Conservation (phyloP, 2,888 invertebrate genomes). For the Axea sp. region DNA sequence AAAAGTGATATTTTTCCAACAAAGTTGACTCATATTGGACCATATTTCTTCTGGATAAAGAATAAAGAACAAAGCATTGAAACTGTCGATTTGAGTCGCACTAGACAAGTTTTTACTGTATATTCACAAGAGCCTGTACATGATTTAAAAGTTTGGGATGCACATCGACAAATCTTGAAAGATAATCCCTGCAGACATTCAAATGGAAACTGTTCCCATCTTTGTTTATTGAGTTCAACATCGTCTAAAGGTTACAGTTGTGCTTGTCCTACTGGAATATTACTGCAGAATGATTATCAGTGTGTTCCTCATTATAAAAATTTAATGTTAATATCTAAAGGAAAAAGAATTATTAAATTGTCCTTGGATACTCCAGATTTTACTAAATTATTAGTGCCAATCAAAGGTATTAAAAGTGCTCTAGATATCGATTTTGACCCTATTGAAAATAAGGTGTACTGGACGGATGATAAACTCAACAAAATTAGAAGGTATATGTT, state of each 20-base stretch:
- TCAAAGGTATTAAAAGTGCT: constrained; percentile 90
- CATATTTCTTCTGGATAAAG: constrained; percentile 93
- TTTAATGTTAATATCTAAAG: constrained; percentile 88
- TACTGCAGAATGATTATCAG: constrained; percentile 80
- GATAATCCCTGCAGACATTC: constrained; percentile 86
- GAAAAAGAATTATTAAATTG: constrained; percentile 89
- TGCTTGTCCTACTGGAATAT: constrained; percentile 91
- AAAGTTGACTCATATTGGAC: constrained; percentile 82
- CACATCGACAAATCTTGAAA: constrained; percentile 83
- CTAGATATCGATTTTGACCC: constrained; percentile 94
- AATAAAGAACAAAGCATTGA: constrained; percentile 90
- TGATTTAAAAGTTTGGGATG: constrained; percentile 91
- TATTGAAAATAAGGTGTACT: constrained; percentile 89
- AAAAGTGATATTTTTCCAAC: constrained; percentile 87
- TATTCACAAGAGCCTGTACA: constrained; percentile 86
- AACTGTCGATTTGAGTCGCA: constrained; percentile 75
- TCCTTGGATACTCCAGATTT: constrained; percentile 93
- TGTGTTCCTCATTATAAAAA: constrained; percentile 90
- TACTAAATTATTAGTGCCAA: constrained; percentile 85
- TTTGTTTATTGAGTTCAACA: constrained; percentile 88
- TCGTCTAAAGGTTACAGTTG: constrained; percentile 84
- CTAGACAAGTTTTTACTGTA: constrained; percentile 80
- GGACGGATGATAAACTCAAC: constrained; percentile 91
- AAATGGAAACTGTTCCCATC: constrained; percentile 92
- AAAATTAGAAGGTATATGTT: constrained; percentile 82